phyloP scores from a whole-genome alignment of 2,797 vertebrate genomes.

The Macrochelys suwanniensis region DNA sequence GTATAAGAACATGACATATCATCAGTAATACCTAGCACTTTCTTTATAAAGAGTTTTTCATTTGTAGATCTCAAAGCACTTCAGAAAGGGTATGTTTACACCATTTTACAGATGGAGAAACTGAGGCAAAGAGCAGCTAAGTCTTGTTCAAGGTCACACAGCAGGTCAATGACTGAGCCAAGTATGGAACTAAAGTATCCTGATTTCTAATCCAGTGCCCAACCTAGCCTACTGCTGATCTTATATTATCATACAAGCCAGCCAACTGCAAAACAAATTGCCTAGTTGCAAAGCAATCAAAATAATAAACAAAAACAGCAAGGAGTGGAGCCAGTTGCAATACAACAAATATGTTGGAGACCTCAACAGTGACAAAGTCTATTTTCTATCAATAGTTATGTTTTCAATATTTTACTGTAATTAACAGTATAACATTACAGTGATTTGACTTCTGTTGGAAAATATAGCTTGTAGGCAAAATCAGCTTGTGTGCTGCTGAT shows the following conservation, averaged over 20 bases:
- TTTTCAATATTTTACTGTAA: neutral
- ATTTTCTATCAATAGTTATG: neutral
- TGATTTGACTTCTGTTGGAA: neutral
- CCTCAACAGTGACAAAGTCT: constrained; percentile 39
- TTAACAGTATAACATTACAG: neutral
- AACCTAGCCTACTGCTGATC: neutral
- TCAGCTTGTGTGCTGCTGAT: neutral
- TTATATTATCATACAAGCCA: constrained; percentile 53
- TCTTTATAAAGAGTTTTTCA: constrained; percentile 44
- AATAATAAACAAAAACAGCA: constrained; percentile 38
- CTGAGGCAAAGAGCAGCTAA: constrained; percentile 28
- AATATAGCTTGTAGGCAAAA: neutral
- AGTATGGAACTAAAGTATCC: neutral
- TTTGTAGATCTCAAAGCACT: neutral
- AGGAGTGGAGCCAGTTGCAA: neutral
- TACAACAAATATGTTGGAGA: constrained; percentile 25
- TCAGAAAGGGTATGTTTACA: constrained; percentile 15
- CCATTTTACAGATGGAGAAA: constrained; percentile 32
- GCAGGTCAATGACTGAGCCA: neutral
- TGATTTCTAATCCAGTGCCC: neutral
- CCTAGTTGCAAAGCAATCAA: neutral
- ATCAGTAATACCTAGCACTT: constrained; percentile 32
- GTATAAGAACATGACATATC: neutral
- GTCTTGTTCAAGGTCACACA: constrained; percentile 54
- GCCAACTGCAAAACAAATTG: constrained; percentile 5